phyloP scores from a whole-genome alignment of 2,888 invertebrate genomes.

The Chymomyza fuscimana region DNA sequence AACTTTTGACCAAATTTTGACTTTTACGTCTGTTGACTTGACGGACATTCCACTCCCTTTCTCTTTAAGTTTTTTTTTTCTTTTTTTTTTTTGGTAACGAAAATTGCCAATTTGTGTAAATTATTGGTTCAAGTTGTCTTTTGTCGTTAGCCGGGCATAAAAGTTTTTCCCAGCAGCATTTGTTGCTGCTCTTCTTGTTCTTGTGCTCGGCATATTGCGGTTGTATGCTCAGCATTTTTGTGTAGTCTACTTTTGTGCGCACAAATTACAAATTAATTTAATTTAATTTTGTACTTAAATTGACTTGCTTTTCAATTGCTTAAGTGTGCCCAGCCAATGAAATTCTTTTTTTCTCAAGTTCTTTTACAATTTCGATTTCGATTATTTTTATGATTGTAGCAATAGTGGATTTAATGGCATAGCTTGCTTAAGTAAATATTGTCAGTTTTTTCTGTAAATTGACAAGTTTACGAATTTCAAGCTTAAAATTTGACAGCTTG shows the following conservation, averaged over 20 bases:
- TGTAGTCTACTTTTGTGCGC: slow-evolving; percentile 4
- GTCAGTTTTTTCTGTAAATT: too few species aligned
- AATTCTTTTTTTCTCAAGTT: background rate
- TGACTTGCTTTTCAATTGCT: slow-evolving; percentile 30
- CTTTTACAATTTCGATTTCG: background rate
- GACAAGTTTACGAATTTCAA: too few species aligned
- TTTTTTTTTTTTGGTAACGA: slow-evolving; percentile 46
- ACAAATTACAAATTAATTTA: slow-evolving; percentile 50
- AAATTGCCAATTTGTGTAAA: slow-evolving; percentile 74
- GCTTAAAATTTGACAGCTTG: too few species aligned
- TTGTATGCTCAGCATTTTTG: slow-evolving; percentile 9
- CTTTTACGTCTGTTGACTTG: slow-evolving; percentile 44
- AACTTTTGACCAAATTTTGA: slow-evolving; percentile 68
- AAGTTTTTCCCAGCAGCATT: background rate
- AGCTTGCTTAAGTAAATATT: too few species aligned
- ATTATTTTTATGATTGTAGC: too few species aligned
- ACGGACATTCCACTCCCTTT: slow-evolving; percentile 1
- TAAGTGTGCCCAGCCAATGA: slow-evolving; percentile 3
- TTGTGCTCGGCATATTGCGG: slow-evolving; percentile 15
- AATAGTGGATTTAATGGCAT: too few species aligned
- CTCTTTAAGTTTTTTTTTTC: background rate
- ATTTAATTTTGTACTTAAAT: slow-evolving; percentile 44
- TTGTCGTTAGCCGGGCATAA: background rate
- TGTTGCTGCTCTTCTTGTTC: background rate
- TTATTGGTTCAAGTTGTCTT: slow-evolving; percentile 66